phyloP scores from a whole-genome alignment of 2,113 vertebrate genomes.

The Heptranchias perlo region DNA sequence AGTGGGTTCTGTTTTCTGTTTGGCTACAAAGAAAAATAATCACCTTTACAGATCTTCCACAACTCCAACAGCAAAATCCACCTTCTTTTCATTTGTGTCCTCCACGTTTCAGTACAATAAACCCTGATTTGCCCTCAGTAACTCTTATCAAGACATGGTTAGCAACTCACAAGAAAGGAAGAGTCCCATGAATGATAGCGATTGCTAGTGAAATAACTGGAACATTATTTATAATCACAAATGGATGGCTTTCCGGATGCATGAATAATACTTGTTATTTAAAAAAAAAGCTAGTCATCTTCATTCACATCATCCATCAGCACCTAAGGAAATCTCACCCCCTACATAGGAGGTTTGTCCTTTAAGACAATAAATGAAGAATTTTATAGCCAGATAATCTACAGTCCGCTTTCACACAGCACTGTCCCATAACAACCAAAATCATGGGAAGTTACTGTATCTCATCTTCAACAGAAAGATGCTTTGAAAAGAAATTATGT shows the following conservation, averaged over 20 bases:
- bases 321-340: not conserved
- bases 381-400: not conserved
- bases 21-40: constrained; percentile 42
- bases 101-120: not conserved
- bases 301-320: not conserved
- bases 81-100: not conserved
- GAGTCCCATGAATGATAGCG: not conserved
- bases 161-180: not conserved
- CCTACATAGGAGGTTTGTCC: not conserved
- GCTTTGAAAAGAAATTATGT: not conserved
- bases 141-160: not conserved
- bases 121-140: not conserved
- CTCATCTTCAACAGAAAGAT: not conserved
- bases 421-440: not conserved
- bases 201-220: not conserved
- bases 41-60: not conserved
- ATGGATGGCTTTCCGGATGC: not conserved
- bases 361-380: not conserved
- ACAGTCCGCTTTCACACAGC: not conserved
- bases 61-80: not conserved
- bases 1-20: constrained; percentile 56
- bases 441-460: not conserved
- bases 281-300: too few relatives aligned
- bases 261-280: not conserved
- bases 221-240: not conserved